phyloP scores from a whole-genome alignment of 2,797 vertebrate genomes.

The Enoplosus armatus region DNA sequence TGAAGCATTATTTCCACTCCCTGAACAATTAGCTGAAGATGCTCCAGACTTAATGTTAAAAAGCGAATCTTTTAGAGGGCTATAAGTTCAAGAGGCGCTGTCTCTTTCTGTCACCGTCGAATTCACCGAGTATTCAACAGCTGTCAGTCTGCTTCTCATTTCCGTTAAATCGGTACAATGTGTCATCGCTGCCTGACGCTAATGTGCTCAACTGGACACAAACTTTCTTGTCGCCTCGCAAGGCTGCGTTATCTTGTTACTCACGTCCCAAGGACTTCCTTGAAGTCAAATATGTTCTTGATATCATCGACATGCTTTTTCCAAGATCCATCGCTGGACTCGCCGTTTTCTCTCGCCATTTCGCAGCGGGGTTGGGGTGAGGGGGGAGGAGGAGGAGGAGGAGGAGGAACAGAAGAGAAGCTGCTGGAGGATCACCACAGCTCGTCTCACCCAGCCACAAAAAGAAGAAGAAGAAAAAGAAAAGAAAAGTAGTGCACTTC shows the following conservation, averaged over 20 bases:
- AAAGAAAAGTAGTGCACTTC: conserved; percentile 62
- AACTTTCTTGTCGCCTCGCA: conserved; percentile 58
- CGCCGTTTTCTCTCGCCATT: conserved; percentile 96
- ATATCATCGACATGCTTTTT: conserved; percentile 97
- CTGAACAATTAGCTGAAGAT: conserved; percentile 1
- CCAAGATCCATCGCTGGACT: conserved; percentile 90
- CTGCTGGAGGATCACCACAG: conserved; percentile 57
- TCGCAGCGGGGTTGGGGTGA: conserved; percentile 67
- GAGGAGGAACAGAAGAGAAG: conserved; percentile 13
- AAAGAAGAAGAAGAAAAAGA: not conserved
- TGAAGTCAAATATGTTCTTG: conserved; percentile 96
- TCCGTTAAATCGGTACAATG: conserved; percentile 30
- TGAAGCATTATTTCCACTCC: not conserved
- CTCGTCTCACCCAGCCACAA: conserved; percentile 36
- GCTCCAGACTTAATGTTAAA: not conserved
- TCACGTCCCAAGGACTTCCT: conserved; percentile 98
- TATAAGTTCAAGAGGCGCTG: conserved; percentile 30
- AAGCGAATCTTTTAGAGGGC: not conserved
- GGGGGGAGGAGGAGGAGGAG: not conserved
- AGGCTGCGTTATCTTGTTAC: conserved; percentile 67
- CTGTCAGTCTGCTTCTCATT: conserved; percentile 61
- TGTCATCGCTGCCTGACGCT: conserved; percentile 27
- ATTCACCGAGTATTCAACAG: conserved; percentile 70
- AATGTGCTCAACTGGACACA: conserved; percentile 45
- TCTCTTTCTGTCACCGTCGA: not conserved